Conservation (phyloP, 2,113 vertebrate species). For the Rhombomys opimus region DNA sequence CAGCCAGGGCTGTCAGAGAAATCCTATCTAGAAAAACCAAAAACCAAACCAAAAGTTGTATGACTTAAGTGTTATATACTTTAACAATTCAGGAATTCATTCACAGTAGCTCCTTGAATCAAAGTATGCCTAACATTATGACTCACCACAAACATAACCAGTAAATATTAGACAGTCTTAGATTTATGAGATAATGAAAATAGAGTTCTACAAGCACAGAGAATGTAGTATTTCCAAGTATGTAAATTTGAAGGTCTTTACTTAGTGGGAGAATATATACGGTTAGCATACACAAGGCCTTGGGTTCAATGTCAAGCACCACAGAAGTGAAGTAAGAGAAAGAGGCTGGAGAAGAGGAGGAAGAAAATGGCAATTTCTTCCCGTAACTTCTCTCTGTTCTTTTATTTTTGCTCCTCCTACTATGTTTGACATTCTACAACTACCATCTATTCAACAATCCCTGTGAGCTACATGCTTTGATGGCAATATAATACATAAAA, state of each 20-base stretch:
- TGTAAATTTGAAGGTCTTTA: neutral
- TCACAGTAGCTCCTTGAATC: neutral
- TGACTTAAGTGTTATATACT: neutral
- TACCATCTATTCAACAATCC: neutral
- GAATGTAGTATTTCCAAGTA: neutral
- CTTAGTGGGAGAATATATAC: neutral
- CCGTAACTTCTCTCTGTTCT: neutral
- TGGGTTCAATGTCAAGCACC: neutral
- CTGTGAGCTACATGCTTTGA: neutral
- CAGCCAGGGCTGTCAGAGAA: neutral
- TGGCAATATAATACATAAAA: neutral
- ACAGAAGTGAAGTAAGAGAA: neutral
- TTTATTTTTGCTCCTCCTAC: slow-evolving; percentile 1
- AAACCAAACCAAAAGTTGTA: neutral
- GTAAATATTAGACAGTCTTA: slow-evolving; percentile 33
- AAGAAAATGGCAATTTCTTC: neutral
- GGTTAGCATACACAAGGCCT: neutral
- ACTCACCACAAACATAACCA: neutral
- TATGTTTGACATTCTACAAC: neutral
- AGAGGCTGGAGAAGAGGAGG: neutral
- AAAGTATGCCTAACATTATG: neutral
- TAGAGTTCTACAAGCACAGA: neutral
- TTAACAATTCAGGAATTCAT: slow-evolving; percentile 40
- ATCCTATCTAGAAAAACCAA: neutral
- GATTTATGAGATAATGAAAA: slow-evolving; percentile 24